A percentile compares a stretch with the other conserved stretches of the same genome.
Evolutionary conservation across 2,797 vertebrate genomes (phyloP).

Genomic region (Lateolabrax maculatus): DNA sequence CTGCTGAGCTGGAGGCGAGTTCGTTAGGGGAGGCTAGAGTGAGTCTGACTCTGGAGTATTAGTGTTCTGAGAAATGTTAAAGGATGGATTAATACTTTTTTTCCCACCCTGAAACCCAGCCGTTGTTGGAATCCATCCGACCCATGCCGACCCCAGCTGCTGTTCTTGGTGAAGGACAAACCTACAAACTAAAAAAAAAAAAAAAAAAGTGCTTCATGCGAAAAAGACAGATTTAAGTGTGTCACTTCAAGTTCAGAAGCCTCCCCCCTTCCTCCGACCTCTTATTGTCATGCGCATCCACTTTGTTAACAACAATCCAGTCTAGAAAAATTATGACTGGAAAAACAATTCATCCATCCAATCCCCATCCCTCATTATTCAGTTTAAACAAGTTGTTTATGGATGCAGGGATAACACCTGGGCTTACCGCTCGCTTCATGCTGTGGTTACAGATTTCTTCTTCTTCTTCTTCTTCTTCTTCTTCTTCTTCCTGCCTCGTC

Average conservation of each 20-base stretch:
- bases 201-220: neutral
- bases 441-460: conserved; percentile 53
- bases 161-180: neutral
- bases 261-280: conserved; percentile 4
- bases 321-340: conserved; percentile 30
- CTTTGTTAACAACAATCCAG: conserved; percentile 26
- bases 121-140: neutral
- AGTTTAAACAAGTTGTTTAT: conserved; percentile 58
- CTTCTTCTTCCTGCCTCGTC: conserved; percentile 19
- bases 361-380: conserved; percentile 48
- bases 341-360: conserved; percentile 24
- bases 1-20: neutral
- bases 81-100: neutral
- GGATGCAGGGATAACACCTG: conserved; percentile 48
- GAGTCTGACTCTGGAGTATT: neutral
- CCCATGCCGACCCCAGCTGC: neutral
- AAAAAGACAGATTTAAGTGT: neutral
- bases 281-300: neutral
- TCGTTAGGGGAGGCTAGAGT: neutral
- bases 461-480: conserved; percentile 32
- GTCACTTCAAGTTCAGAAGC: neutral
- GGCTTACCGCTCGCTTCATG: conserved; percentile 20
- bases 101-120: neutral
- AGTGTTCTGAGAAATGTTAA: neutral
- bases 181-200: neutral